phyloP scores from a whole-genome alignment of 2,888 invertebrate species.

The Mythimna albipuncta region DNA sequence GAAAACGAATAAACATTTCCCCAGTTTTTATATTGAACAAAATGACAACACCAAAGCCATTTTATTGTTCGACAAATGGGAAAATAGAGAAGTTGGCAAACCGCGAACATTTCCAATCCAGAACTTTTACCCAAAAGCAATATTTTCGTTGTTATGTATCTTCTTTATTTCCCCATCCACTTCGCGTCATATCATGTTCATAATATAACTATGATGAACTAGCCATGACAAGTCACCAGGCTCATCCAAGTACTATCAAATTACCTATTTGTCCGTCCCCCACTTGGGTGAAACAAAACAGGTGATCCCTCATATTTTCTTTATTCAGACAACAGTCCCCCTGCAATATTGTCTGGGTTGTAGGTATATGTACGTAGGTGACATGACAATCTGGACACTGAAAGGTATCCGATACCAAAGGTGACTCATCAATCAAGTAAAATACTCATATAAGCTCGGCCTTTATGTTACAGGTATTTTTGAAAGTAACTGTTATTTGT shows the following conservation, averaged over 20 bases:
- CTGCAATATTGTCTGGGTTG: constrained; percentile 35
- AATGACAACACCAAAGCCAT: constrained; percentile 46
- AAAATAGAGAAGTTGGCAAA: constrained; percentile 52
- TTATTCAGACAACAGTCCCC: constrained; percentile 48
- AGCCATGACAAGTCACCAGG: constrained; percentile 34
- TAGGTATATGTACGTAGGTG: constrained; percentile 13
- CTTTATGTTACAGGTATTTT: not conserved
- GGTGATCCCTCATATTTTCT: constrained; percentile 52
- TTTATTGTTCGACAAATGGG: constrained; percentile 50
- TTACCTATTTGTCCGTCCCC: constrained; percentile 50
- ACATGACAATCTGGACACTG: constrained; percentile 35
- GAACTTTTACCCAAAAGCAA: constrained; percentile 43
- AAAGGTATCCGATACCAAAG: constrained; percentile 20
- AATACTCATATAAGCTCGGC: not conserved
- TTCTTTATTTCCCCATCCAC: constrained; percentile 26
- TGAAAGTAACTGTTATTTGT: not conserved
- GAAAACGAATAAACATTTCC: constrained; percentile 15
- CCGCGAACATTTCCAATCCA: constrained; percentile 47
- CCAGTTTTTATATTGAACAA: constrained; percentile 34
- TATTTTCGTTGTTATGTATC: constrained; percentile 38
- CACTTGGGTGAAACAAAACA: constrained; percentile 46
- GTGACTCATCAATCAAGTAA: constrained; percentile 41
- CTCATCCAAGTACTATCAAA: constrained; percentile 35
- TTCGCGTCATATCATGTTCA: constrained; percentile 27
- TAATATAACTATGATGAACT: constrained; percentile 45